Conservation (phyloP, 1,140 invertebrate genomes). For the Penaeus indicus region DNA sequence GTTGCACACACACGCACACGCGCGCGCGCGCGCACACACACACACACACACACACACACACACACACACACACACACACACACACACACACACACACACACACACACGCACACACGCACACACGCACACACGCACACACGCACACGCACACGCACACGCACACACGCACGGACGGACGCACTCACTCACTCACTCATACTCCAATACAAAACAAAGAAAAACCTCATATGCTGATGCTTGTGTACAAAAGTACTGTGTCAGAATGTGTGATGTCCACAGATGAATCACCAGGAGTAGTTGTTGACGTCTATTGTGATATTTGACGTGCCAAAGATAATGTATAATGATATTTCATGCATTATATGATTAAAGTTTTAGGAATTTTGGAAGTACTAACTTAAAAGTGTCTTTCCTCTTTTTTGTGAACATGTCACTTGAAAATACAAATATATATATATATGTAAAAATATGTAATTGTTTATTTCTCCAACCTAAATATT, state of each 20-base stretch:
- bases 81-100: too few species aligned
- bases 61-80: too few species aligned
- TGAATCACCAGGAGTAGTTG: not conserved
- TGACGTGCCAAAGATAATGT: slow-evolving; percentile 26
- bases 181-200: too few species aligned
- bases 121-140: too few species aligned
- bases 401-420: not conserved
- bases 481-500: not conserved
- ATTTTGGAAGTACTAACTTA: slow-evolving; percentile 13
- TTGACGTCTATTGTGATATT: slow-evolving; percentile 18
- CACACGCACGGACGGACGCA: too few species aligned
- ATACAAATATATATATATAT: slow-evolving; percentile 25
- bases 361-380: not conserved
- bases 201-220: too few species aligned
- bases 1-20: too few species aligned
- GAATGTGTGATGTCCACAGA: not conserved
- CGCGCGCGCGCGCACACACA: too few species aligned
- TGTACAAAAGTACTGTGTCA: not conserved
- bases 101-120: too few species aligned
- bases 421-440: slow-evolving; percentile 12
- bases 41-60: too few species aligned
- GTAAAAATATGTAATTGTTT: not conserved
- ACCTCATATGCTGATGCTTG: too few species aligned
- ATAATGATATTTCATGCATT: slow-evolving; percentile 3
- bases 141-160: too few species aligned